These are phyloP conservation scores for Lordiphosa fenestrarum DNA, from an alignment of 2,888 invertebrate genomes.

Conservation along the genomic window DNA sequence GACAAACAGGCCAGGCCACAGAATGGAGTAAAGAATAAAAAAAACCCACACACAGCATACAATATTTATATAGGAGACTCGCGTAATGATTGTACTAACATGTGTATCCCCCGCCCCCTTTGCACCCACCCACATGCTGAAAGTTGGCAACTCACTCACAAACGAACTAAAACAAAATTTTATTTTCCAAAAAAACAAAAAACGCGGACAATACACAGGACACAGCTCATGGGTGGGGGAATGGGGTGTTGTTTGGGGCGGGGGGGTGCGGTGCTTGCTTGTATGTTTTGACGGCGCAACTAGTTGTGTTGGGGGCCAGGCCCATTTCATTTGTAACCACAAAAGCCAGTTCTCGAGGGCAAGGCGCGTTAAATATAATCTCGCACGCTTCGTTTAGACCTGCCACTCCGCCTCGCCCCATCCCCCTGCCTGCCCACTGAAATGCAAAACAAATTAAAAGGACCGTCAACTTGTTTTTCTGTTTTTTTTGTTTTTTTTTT, in stretches of 20 bases:
- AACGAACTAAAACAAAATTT: slow-evolving; percentile 11
- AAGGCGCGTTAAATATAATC: slow-evolving; percentile 63
- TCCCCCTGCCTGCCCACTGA: slow-evolving; percentile 13
- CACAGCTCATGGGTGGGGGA: slow-evolving; percentile 1
- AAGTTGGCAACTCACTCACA: slow-evolving; percentile 56
- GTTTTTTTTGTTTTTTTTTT: not conserved
- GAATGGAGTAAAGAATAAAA: slow-evolving; percentile 8
- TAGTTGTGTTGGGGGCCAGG: slow-evolving; percentile 48
- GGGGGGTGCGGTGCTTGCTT: slow-evolving; percentile 21
- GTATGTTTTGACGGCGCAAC: slow-evolving; percentile 41
- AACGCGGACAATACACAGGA: slow-evolving; percentile 57
- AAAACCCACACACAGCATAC: slow-evolving; percentile 27
- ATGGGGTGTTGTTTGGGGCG: slow-evolving; percentile 4
- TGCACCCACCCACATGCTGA: slow-evolving; percentile 26
- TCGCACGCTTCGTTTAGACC: slow-evolving; percentile 60
- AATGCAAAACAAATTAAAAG: slow-evolving; percentile 45
- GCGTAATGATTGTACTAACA: slow-evolving; percentile 71
- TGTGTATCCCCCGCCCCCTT: slow-evolving; percentile 43
- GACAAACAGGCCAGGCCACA: slow-evolving; percentile 27
- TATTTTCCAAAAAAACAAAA: slow-evolving; percentile 24
- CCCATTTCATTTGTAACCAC: slow-evolving; percentile 27
- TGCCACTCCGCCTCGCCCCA: slow-evolving; percentile 12
- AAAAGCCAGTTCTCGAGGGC: slow-evolving; percentile 15
- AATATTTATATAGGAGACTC: slow-evolving; percentile 47
- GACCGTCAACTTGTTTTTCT: slow-evolving; percentile 47